Conservation (phyloP, 2,888 invertebrate species). For the Stratiomys singularior region DNA sequence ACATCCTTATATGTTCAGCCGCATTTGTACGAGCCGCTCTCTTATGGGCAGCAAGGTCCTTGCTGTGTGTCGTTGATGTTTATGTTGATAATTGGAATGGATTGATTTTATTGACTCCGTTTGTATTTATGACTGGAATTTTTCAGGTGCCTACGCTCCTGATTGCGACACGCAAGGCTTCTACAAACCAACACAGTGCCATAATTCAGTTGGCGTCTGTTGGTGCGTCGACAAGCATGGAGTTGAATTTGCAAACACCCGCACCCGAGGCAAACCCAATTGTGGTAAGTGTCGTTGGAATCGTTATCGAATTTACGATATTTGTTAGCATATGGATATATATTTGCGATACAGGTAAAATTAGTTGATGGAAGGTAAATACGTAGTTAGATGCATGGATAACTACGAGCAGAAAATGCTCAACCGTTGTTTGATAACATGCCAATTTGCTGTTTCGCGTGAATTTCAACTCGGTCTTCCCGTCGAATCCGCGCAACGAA, state of each 20-base stretch:
- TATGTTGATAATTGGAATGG: conserved; percentile 26
- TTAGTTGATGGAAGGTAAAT: no score
- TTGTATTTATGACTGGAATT: conserved; percentile 16
- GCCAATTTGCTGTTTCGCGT: no score
- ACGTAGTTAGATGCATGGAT: no score
- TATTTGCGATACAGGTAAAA: no score
- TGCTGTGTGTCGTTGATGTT: conserved; percentile 19
- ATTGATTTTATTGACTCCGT: conserved; percentile 35
- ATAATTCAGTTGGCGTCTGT: conserved; percentile 86
- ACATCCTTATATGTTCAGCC: not conserved
- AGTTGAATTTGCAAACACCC: conserved; percentile 85
- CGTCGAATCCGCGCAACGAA: no score
- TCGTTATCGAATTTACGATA: not conserved
- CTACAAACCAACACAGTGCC: conserved; percentile 88
- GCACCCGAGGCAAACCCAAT: conserved; percentile 82
- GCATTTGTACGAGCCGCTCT: not conserved
- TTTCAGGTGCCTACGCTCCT: conserved; percentile 78
- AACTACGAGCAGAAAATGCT: no score
- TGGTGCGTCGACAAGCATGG: conserved; percentile 96
- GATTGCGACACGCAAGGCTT: conserved; percentile 88
- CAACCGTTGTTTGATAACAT: no score
- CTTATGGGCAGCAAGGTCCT: not conserved
- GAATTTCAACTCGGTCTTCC: no score
- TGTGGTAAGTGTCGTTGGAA: conserved; percentile 71
- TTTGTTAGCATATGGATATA: not conserved